Base-by-base conservation (phyloP, 2,888 invertebrate species). In the Agriotes lineatus region DNA sequence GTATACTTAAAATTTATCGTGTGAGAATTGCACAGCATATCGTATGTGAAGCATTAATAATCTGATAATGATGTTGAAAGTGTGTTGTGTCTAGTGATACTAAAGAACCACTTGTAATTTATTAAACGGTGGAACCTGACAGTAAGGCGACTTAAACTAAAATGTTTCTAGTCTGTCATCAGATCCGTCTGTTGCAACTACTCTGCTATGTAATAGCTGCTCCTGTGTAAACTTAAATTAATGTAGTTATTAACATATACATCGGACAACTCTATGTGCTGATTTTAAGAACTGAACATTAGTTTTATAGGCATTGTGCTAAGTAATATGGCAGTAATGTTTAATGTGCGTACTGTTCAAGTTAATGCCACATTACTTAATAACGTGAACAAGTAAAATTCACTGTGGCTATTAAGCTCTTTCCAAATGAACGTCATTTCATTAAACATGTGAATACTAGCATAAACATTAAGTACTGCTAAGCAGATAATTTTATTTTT, bases 401-500 rank as follows among this genome's bases (percentile, higher is more conserved):
- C 71, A 71, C 64, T 61, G 62, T 67, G 25, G 44, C 61, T 60
- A 58, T 71, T 65, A 69, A 69, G 69, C 65, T 70, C 63, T 70
- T 72, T 74, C 73, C 72, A 64, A 71, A 71, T 69, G 69, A 67
- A 66, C 66, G 52, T 70, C 68, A 68, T 63, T 67, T 63, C 63
- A 68, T 63, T 59, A 63, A 69, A 69, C 33, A 62, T 66, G 66
- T 66, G 61, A 66, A 62, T 69, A 69, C 44, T 69, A 72, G 73
- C 70, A 72, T 75, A 75, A 72, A 75, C 75, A 72, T 72, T 57
- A 76, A 78, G 75, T 77, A 80, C 82, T 81, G 82, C 82, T 81
- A 81, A 82, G 82, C 82, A 82, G 82, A 80, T 73, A 71, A 63
- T 81, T 80, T 80, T 82, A 82, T 83, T 82, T 82, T 82, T 83